phyloP scores from a whole-genome alignment of 2,888 invertebrate species.

The Heliconius erato region DNA sequence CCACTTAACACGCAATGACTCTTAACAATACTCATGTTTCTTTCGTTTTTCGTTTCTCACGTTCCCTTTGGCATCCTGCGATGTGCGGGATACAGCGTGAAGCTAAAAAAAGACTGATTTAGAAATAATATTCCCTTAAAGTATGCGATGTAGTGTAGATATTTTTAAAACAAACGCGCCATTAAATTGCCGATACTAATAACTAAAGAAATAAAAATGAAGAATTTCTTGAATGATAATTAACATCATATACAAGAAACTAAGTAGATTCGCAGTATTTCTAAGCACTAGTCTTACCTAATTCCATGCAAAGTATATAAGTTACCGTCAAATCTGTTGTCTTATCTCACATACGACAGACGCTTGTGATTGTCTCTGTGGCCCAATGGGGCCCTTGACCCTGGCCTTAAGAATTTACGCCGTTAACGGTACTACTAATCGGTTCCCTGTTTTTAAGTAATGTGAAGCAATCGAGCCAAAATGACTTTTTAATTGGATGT shows the following conservation, averaged over 20 bases:
- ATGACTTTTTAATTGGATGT: constrained; percentile 17
- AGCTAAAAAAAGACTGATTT: too few relatives aligned
- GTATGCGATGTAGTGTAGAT: too few relatives aligned
- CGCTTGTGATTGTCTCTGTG: constrained; percentile 29
- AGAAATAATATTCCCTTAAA: too few relatives aligned
- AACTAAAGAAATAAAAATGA: background rate
- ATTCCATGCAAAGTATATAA: constrained; percentile 31
- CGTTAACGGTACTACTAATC: constrained; percentile 32
- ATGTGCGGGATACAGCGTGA: too few relatives aligned
- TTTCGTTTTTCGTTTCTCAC: too few relatives aligned
- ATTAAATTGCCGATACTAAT: too few relatives aligned
- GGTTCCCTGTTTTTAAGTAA: constrained; percentile 7
- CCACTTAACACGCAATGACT: too few relatives aligned
- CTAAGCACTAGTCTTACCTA: constrained; percentile 1
- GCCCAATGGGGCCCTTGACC: constrained; percentile 39
- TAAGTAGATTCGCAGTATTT: background rate
- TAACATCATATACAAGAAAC: background rate
- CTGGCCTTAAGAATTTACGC: constrained; percentile 25
- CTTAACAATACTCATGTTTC: too few relatives aligned
- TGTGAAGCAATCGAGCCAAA: constrained; percentile 11
- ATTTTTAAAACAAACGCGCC: too few relatives aligned
- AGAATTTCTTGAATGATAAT: background rate
- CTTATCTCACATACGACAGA: constrained; percentile 32
- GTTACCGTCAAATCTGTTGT: constrained; percentile 25
- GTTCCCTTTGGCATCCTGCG: too few relatives aligned